Percentiles rank a stretch among this genome's conserved stretches.
Evolutionary conservation across 1,140 invertebrate genomes (phyloP).

Genomic region (Dendroctonus valens): DNA sequence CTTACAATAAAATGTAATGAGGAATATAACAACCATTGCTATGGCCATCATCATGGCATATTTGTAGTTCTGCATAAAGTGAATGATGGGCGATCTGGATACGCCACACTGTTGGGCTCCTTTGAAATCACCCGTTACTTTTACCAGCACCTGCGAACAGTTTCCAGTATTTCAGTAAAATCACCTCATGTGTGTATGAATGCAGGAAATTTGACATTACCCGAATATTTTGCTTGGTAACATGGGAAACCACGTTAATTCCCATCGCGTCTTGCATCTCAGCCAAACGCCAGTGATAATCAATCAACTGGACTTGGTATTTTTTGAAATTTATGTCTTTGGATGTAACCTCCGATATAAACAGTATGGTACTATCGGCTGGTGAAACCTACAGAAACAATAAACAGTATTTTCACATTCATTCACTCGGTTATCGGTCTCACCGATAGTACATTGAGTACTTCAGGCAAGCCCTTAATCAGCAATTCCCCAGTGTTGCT

Average conservation of each 20-base stretch:
- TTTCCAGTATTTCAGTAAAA: background rate
- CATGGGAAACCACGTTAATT: constrained; percentile 38
- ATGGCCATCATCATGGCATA: constrained; percentile 38
- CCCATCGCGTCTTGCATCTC: constrained; percentile 43
- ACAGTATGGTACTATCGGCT: constrained; percentile 42
- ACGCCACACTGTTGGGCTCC: constrained; percentile 27
- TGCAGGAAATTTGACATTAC: constrained; percentile 26
- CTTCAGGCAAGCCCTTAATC: constrained; percentile 40
- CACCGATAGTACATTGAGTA: constrained; percentile 42
- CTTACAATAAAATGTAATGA: constrained; percentile 45
- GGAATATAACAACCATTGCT: constrained; percentile 43
- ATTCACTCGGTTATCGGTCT: background rate
- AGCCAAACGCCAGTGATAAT: constrained; percentile 48
- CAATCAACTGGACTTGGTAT: constrained; percentile 42
- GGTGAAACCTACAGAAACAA: constrained; percentile 39
- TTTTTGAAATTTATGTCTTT: constrained; percentile 26
- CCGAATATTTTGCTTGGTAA: constrained; percentile 41
- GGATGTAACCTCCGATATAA: constrained; percentile 31
- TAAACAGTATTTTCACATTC: background rate
- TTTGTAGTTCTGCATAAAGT: constrained; percentile 39
- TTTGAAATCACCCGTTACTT: constrained; percentile 35
- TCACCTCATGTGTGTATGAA: no score
- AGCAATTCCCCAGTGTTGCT: constrained; percentile 33
- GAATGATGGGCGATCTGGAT: constrained; percentile 32
- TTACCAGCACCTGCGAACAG: constrained; percentile 39